Percentiles rank a stretch among this genome's conserved stretches.
Conservation (phyloP, 2,113 vertebrate genomes). For the Aptenodytes patagonicus region DNA sequence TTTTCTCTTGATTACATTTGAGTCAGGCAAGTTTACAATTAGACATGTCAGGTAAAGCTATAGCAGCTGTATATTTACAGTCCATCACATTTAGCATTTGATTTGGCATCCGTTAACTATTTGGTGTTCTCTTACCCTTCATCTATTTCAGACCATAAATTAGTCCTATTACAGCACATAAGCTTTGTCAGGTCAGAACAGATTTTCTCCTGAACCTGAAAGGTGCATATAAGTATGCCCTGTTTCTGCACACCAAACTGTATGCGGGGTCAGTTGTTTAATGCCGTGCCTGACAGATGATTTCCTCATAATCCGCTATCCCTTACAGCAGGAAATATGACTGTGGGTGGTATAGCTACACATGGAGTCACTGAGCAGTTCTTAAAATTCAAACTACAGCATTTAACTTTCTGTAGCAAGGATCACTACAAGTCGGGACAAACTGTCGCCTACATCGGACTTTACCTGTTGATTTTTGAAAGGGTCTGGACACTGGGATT, state of each 20-base stretch:
- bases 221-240: background rate
- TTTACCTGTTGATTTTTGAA: background rate
- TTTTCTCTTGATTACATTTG: background rate
- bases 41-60: background rate
- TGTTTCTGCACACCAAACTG: background rate
- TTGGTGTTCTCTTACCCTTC: background rate
- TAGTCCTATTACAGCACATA: background rate
- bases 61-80: background rate
- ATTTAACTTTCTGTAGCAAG: background rate
- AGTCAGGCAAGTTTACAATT: background rate
- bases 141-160: background rate
- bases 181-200: background rate
- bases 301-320: background rate
- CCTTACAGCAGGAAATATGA: background rate
- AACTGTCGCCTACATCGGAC: background rate
- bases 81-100: background rate
- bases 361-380: background rate
- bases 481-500: background rate
- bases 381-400: background rate
- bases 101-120: background rate
- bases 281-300: background rate
- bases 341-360: background rate
- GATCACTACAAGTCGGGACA: background rate
- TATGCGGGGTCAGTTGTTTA: background rate
- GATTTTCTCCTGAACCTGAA: background rate